Conservation (phyloP, 2,113 vertebrate genomes). For the Varanus salvator region DNA sequence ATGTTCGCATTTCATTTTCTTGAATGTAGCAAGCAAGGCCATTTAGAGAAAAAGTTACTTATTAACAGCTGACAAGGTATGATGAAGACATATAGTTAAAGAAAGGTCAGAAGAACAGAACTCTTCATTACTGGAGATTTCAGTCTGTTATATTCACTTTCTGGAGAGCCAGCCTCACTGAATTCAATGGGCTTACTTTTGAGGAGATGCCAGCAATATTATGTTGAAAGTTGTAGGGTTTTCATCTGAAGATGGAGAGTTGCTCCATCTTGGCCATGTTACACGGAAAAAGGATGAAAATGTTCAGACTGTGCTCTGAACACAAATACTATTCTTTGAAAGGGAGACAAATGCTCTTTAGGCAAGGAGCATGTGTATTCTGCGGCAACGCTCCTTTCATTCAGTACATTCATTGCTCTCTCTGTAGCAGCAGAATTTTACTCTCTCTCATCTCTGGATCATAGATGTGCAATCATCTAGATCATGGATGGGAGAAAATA, state of each 20-base stretch:
- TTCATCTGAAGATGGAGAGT: neutral
- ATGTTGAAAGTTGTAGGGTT: neutral
- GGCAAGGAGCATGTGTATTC: neutral
- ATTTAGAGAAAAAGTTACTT: neutral
- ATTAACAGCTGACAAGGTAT: neutral
- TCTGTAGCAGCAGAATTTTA: neutral
- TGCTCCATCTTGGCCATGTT: neutral
- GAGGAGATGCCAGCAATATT: too few species aligned
- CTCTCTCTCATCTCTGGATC: too few species aligned
- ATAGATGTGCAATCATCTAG: neutral
- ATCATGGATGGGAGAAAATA: too few species aligned
- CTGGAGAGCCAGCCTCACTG: too few species aligned
- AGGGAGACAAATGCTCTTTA: too few species aligned
- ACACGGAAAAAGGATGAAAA: neutral
- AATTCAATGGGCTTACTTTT: too few species aligned
- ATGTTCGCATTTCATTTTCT: neutral
- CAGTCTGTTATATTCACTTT: too few species aligned
- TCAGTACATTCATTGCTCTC: neutral
- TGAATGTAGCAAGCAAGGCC: neutral
- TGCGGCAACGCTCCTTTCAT: neutral
- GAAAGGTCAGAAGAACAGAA: accelerated
- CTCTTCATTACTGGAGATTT: neutral
- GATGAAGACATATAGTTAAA: neutral
- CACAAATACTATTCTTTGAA: too few species aligned
- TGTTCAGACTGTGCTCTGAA: neutral